phyloP scores from a whole-genome alignment of 1,140 invertebrate genomes.

The Tigriopus japonicus region DNA sequence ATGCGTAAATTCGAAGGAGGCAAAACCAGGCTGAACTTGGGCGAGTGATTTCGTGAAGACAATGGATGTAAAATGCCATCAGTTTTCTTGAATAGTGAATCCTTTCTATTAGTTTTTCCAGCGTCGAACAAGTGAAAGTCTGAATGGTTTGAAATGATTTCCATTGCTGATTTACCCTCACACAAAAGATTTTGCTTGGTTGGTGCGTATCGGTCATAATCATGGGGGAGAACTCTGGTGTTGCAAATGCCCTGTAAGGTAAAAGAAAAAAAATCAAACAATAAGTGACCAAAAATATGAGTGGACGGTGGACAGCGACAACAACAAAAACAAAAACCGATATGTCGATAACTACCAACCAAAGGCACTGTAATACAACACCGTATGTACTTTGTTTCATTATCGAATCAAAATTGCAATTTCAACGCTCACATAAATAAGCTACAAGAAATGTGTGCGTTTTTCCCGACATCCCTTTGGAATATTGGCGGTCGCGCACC shows the following conservation, averaged over 20 bases:
- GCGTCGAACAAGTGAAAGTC: background rate
- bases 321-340: no score
- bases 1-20: background rate
- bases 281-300: no score
- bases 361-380: no score
- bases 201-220: slow-evolving; percentile 4
- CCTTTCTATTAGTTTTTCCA: background rate
- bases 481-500: no score
- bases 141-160: background rate
- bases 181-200: slow-evolving; percentile 9
- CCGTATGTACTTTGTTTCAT: no score
- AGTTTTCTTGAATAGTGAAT: no score
- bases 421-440: no score
- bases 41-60: background rate
- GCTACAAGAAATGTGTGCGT: no score
- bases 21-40: background rate
- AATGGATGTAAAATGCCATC: background rate
- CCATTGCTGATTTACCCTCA: background rate
- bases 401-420: no score
- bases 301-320: no score
- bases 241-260: background rate
- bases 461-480: no score
- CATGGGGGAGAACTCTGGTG: background rate
- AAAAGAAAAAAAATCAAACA: background rate
- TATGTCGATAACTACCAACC: no score